Conservation (phyloP, 2,888 invertebrate genomes). For the Nematopogon swammerdamellus region DNA sequence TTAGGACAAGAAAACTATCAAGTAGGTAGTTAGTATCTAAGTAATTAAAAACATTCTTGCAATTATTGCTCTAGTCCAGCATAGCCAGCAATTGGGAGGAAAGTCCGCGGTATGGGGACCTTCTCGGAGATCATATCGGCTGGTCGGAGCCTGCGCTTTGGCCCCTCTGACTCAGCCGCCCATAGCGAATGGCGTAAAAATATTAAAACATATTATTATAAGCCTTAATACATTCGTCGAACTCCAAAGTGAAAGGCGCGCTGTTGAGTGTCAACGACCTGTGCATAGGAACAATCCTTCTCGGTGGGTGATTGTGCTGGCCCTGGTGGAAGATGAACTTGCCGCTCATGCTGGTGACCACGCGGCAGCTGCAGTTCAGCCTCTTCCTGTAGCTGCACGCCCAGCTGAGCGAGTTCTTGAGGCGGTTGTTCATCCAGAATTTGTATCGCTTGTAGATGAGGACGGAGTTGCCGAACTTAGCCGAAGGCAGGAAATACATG, state of each 20-base stretch:
- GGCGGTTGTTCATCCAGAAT: constrained; percentile 6
- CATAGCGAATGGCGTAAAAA: too few relatives aligned
- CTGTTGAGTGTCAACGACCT: not conserved
- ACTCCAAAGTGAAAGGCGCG: not conserved
- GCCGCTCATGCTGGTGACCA: constrained; percentile 2
- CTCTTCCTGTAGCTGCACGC: constrained; percentile 5
- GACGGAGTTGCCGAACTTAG: constrained; percentile 3
- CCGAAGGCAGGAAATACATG: constrained; percentile 5
- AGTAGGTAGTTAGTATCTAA: too few relatives aligned
- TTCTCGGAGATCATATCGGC: too few relatives aligned
- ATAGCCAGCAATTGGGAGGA: too few relatives aligned
- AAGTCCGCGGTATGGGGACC: too few relatives aligned
- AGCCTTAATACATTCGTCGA: constrained; percentile 1
- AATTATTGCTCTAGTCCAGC: too few relatives aligned
- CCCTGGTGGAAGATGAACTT: constrained; percentile 2
- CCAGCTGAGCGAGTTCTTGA: constrained; percentile 5
- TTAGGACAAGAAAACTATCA: too few relatives aligned
- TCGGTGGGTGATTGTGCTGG: constrained; percentile 4
- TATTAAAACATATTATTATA: not conserved
- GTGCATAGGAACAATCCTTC: not conserved
- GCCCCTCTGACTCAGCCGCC: too few relatives aligned
- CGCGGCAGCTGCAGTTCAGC: constrained; percentile 2
- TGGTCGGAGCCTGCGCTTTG: too few relatives aligned
- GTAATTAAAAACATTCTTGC: too few relatives aligned
- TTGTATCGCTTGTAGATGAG: constrained; percentile 5